Evolutionary conservation across 2,113 vertebrate genomes (phyloP).

Genomic region (Psettodes erumei): DNA sequence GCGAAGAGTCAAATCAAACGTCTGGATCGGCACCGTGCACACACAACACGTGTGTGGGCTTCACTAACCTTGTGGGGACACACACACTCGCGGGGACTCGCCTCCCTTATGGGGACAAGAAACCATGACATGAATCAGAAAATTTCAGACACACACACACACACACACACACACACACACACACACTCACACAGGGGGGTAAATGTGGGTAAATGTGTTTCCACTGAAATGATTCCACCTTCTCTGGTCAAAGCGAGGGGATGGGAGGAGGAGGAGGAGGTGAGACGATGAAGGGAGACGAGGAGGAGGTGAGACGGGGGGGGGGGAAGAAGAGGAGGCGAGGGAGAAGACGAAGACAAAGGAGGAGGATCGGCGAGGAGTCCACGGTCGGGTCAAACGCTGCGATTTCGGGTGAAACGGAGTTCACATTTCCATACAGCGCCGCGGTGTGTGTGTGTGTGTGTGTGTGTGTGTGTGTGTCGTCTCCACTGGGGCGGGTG

Average conservation of each 20-base stretch:
- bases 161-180: background rate
- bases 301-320: background rate
- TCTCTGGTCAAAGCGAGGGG: no score
- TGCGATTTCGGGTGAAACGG: slow-evolving; percentile 90
- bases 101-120: no score
- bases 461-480: slow-evolving; percentile 40
- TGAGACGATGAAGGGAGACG: background rate
- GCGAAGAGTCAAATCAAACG: slow-evolving; percentile 56
- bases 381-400: slow-evolving; percentile 91
- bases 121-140: no score
- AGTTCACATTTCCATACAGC: slow-evolving; percentile 97
- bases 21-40: no score
- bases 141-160: background rate
- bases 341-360: slow-evolving; percentile 31
- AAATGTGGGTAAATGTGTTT: no score
- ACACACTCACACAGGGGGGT: no score
- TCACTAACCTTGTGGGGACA: no score
- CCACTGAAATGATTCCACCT: background rate
- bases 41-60: no score
- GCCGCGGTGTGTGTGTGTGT: slow-evolving; percentile 24
- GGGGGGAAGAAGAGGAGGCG: slow-evolving; percentile 17
- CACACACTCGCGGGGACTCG: no score
- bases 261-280: slow-evolving; percentile 8
- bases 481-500: slow-evolving; percentile 66
- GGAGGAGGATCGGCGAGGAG: slow-evolving; percentile 78